Conservation (phyloP, 1,140 invertebrate species). For the Psilanteris sp. region DNA sequence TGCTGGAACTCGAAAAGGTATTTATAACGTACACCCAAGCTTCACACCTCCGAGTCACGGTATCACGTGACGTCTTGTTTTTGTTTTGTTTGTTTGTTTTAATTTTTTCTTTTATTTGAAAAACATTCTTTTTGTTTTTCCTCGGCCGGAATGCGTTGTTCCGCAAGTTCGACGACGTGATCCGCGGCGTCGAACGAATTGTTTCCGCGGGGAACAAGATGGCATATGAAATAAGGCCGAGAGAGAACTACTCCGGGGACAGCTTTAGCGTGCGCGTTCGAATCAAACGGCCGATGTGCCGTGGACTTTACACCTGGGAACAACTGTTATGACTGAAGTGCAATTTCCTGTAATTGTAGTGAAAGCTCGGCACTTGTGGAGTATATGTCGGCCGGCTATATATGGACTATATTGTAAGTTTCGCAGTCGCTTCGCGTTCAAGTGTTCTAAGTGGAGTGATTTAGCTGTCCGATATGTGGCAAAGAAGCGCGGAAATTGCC, state of each 20-base stretch:
- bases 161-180: too few species aligned
- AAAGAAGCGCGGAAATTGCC: conserved; percentile 71
- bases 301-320: conserved; percentile 70
- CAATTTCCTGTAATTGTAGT: conserved; percentile 78
- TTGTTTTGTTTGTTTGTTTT: too few species aligned
- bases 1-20: conserved; percentile 99
- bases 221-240: too few species aligned
- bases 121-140: too few species aligned
- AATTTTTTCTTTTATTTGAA: too few species aligned
- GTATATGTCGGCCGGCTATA: conserved; percentile 53
- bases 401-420: conserved; percentile 51
- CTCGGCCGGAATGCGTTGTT: conserved; percentile 8
- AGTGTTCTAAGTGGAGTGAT: conserved; percentile 74
- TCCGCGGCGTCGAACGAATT: too few species aligned
- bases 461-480: conserved; percentile 73
- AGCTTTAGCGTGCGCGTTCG: conserved; percentile 13
- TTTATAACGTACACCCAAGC: conserved; percentile 60
- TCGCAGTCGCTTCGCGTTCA: conserved; percentile 37
- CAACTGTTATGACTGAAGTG: conserved; percentile 72
- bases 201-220: too few species aligned
- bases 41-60: conserved; percentile 42
- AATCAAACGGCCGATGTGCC: conserved; percentile 31
- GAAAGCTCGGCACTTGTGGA: conserved; percentile 70
- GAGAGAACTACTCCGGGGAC: conserved; percentile 1
- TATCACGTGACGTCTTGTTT: conserved; percentile 41